phyloP scores from a whole-genome alignment of 2,797 vertebrate species.

The Crotalus adamanteus region DNA sequence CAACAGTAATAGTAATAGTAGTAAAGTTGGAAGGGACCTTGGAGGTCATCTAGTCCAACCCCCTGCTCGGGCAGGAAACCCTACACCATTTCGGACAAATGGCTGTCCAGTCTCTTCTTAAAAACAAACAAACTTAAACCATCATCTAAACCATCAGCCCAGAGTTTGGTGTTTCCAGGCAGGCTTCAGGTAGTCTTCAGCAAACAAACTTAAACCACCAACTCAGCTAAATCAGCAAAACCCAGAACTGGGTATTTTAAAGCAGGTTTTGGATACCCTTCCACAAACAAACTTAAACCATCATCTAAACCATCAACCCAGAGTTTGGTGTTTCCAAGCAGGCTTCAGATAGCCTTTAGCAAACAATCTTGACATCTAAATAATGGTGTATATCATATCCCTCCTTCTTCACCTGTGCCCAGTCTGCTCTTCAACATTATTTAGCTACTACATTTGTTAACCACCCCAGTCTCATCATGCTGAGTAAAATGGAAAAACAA shows the following conservation, averaged over 20 bases:
- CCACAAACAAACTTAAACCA: no score
- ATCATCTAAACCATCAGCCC: not conserved
- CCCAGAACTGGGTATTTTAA: not conserved
- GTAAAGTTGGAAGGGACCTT: no score
- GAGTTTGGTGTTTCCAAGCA: not conserved
- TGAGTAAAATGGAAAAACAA: not conserved
- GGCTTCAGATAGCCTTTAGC: not conserved
- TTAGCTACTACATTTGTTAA: not conserved
- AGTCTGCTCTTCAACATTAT: not conserved
- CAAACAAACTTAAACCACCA: not conserved
- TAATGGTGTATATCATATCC: not conserved
- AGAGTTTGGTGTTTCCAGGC: not conserved
- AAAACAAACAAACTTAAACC: no score
- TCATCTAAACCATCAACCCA: no score
- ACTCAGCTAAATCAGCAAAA: not conserved
- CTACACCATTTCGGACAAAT: no score
- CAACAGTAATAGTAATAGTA: no score
- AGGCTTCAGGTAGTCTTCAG: not conserved
- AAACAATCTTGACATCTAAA: not conserved
- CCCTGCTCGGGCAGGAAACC: no score
- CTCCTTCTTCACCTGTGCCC: not conserved
- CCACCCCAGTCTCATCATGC: not conserved
- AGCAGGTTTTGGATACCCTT: not conserved
- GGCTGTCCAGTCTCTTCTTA: no score
- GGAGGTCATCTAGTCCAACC: no score